Conservation (phyloP, 2,113 vertebrate species). For the Hiodon tergisus region DNA sequence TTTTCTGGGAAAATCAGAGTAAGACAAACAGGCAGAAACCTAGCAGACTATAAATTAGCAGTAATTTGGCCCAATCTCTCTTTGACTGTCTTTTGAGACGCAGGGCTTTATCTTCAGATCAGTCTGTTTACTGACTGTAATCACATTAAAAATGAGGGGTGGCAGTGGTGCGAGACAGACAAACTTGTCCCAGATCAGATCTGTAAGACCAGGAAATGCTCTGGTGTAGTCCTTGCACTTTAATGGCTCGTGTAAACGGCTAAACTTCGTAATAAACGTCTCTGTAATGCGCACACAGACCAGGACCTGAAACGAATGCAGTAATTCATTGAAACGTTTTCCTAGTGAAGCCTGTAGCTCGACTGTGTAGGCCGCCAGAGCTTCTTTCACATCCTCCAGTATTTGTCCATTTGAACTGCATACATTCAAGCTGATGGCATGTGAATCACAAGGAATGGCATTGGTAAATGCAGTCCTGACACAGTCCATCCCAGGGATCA, state of each 20-base stretch:
- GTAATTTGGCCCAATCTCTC: slow-evolving; percentile 33
- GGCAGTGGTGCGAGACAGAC: slow-evolving; percentile 37
- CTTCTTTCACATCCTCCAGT: too few relatives aligned
- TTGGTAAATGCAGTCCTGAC: too few relatives aligned
- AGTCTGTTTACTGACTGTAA: slow-evolving; percentile 41
- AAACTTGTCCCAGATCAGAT: neutral
- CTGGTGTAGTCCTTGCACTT: neutral
- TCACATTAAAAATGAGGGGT: slow-evolving; percentile 51
- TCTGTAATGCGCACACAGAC: slow-evolving; percentile 2
- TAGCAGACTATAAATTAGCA: slow-evolving; percentile 49
- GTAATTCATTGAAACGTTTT: neutral
- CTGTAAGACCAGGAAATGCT: neutral
- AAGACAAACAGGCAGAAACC: slow-evolving; percentile 52
- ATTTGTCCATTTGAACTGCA: too few relatives aligned
- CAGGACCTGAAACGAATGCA: neutral
- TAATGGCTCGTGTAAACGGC: neutral
- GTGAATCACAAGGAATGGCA: too few relatives aligned
- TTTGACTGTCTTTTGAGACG: slow-evolving; percentile 40
- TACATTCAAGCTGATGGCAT: too few relatives aligned
- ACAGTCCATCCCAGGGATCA: too few relatives aligned
- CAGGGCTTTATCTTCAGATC: slow-evolving; percentile 49
- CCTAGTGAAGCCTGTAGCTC: neutral
- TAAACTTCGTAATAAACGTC: slow-evolving; percentile 1
- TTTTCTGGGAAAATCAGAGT: slow-evolving; percentile 49
- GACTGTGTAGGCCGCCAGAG: neutral